Percentiles rank a stretch among this genome's conserved stretches.
Conservation (phyloP, 2,113 vertebrate species). For the Menidia beryllina region DNA sequence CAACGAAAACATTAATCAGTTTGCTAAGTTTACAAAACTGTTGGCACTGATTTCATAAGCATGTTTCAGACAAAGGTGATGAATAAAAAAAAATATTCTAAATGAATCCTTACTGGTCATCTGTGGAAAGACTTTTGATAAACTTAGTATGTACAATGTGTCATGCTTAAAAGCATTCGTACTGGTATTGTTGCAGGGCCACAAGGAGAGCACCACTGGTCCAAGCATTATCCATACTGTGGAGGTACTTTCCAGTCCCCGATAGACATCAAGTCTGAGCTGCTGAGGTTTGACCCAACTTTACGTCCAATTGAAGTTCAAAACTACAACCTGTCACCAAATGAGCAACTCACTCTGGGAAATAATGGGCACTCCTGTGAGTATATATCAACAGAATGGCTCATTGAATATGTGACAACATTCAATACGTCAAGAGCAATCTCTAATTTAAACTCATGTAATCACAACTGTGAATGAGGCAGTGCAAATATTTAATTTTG, state of each 20-base stretch:
- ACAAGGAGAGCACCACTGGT: constrained; percentile 88
- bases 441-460: not conserved
- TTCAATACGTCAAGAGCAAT: not conserved
- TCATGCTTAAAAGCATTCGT: not conserved
- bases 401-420: not conserved
- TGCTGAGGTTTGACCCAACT: constrained; percentile 87
- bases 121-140: not conserved
- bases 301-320: constrained; percentile 86
- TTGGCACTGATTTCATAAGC: too few species aligned
- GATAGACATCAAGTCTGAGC: constrained; percentile 87
- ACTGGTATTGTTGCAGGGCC: constrained; percentile 79
- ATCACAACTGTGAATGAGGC: not conserved
- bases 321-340: constrained; percentile 86
- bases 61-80: too few species aligned
- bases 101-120: not conserved
- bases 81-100: too few species aligned
- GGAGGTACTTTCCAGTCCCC: constrained; percentile 92
- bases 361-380: constrained; percentile 95
- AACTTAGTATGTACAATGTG: too few species aligned
- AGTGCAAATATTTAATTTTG: constrained; percentile 14
- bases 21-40: too few species aligned
- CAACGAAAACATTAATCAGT: not conserved
- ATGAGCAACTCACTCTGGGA: constrained; percentile 85
- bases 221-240: constrained; percentile 87
- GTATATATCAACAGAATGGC: constrained; percentile 32